Evolutionary conservation across 2,113 vertebrate species (phyloP).

Genomic region (Paralichthys olivaceus): DNA sequence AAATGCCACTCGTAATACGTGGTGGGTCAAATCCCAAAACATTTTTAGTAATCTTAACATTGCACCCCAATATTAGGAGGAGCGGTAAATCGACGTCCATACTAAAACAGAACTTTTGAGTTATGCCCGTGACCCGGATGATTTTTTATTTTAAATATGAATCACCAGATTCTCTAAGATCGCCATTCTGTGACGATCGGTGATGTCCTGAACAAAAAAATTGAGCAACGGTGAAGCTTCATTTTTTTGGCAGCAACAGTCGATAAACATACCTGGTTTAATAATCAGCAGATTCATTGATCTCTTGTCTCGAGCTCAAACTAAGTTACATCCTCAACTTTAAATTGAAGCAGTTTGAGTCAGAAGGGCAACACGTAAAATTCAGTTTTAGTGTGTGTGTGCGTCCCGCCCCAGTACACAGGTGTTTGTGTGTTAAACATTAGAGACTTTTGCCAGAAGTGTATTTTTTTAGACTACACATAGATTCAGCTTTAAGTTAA

Average conservation of each 20-base stretch:
- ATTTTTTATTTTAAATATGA: background rate
- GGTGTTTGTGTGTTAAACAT: slow-evolving; percentile 65
- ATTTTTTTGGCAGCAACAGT: slow-evolving; percentile 9
- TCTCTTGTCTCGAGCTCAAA: slow-evolving; percentile 3
- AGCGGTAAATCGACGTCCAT: slow-evolving; percentile 22
- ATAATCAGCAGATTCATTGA: background rate
- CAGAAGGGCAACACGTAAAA: slow-evolving; percentile 12
- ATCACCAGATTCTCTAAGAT: slow-evolving; percentile 5
- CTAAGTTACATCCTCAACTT: slow-evolving; percentile 1
- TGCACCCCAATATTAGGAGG: slow-evolving; percentile 42
- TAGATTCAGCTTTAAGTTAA: slow-evolving; percentile 69
- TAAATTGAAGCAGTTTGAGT: slow-evolving; percentile 10
- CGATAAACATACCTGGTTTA: background rate
- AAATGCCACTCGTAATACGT: slow-evolving; percentile 70
- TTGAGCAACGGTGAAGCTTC: slow-evolving; percentile 7
- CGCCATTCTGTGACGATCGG: background rate
- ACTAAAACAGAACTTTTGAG: slow-evolving; percentile 56
- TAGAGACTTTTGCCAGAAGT: slow-evolving; percentile 69
- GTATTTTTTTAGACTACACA: slow-evolving; percentile 69
- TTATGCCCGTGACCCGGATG: slow-evolving; percentile 9
- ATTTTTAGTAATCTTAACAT: slow-evolving; percentile 58
- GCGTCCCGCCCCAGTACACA: background rate
- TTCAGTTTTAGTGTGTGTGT: slow-evolving; percentile 40
- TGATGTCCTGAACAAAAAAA: background rate
- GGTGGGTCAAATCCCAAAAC: slow-evolving; percentile 66